Evolutionary conservation across 1,140 invertebrate species (phyloP).

Genomic region (Zaprionus ornatus): DNA sequence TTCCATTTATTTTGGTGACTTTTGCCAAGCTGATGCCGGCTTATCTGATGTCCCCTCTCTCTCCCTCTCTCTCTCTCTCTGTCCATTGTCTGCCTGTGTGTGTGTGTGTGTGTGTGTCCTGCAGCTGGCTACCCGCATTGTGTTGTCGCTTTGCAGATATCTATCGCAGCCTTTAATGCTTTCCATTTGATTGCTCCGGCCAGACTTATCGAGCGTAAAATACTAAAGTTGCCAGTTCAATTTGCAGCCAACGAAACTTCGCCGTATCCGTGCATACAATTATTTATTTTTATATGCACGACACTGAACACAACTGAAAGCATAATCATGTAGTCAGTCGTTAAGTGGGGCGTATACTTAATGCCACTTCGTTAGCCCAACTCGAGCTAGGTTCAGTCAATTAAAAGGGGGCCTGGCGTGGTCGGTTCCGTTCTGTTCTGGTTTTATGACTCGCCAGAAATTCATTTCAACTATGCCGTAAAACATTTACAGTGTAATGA

Average conservation of each 20-base stretch:
- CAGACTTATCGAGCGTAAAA: conserved; percentile 20
- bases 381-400: conserved; percentile 25
- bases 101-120: conserved; percentile 34
- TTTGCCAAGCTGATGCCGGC: conserved; percentile 35
- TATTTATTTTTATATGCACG: conserved; percentile 17
- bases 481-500: conserved; percentile 54
- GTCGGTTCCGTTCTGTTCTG: neutral
- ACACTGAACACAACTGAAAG: conserved; percentile 20
- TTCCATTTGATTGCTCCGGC: conserved; percentile 60
- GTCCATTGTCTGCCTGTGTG: no score
- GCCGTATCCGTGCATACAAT: conserved; percentile 15
- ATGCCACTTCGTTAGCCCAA: conserved; percentile 13
- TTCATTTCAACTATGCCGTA: conserved; percentile 52
- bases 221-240: conserved; percentile 26
- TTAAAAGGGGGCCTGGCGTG: conserved; percentile 14
- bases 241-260: neutral
- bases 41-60: conserved; percentile 36
- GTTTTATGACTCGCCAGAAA: conserved; percentile 48
- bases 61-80: neutral
- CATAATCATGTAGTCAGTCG: conserved; percentile 24
- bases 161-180: conserved; percentile 58
- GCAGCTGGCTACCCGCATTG: conserved; percentile 47
- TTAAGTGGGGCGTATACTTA: conserved; percentile 38
- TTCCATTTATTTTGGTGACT: conserved; percentile 66
- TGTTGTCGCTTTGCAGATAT: conserved; percentile 39